These are phyloP conservation scores for Chrysolina haemoptera DNA, from an alignment of 2,888 invertebrate species.

Conservation along the genomic window DNA sequence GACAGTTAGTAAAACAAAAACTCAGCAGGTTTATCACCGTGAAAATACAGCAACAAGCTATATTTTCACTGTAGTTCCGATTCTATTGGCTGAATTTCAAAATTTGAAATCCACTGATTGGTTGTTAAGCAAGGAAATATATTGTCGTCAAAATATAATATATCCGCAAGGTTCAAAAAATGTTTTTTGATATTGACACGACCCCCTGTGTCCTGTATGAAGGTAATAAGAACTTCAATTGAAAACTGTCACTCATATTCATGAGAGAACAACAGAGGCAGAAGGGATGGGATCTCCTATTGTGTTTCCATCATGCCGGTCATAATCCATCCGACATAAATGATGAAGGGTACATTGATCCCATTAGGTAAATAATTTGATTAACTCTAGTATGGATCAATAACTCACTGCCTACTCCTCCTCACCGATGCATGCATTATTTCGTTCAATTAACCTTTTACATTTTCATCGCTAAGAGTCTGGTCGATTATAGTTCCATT, in stretches of 20 bases:
- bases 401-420: background rate
- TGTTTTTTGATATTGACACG: too few species aligned
- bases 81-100: too few species aligned
- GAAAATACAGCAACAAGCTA: too few species aligned
- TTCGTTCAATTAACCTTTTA: conserved; percentile 14
- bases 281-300: background rate
- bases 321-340: background rate
- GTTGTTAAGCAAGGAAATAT: too few species aligned
- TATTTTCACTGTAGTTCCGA: too few species aligned
- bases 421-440: background rate
- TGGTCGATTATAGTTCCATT: conserved; percentile 9
- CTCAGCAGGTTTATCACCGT: too few species aligned
- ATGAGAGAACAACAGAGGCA: background rate
- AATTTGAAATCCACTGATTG: too few species aligned
- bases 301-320: background rate
- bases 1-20: too few species aligned
- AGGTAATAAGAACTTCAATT: background rate
- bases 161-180: too few species aligned
- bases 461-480: background rate
- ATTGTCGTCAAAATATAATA: too few species aligned
- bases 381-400: background rate
- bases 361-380: background rate
- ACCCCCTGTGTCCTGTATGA: too few species aligned
- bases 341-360: background rate
- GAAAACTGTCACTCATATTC: background rate